phyloP scores from a whole-genome alignment of 2,797 vertebrate genomes.

The Characodon lateralis region DNA sequence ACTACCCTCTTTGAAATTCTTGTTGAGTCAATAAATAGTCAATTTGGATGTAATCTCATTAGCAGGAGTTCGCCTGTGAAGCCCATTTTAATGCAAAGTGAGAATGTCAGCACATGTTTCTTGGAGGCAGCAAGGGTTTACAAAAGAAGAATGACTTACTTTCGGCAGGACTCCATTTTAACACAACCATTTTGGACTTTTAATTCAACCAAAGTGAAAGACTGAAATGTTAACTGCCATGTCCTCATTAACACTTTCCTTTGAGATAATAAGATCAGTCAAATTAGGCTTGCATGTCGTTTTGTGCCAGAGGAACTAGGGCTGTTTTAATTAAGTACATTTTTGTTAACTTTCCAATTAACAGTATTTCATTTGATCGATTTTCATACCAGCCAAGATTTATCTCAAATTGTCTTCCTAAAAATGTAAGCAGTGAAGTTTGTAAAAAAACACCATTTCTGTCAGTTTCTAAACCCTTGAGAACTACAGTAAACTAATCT shows the following conservation, averaged over 20 bases:
- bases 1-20: too few relatives aligned
- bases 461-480: neutral
- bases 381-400: neutral
- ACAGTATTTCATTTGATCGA: neutral
- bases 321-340: neutral
- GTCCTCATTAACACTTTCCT: neutral
- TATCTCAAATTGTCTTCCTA: neutral
- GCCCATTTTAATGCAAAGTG: too few relatives aligned
- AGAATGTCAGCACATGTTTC: too few relatives aligned
- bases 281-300: neutral
- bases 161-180: neutral
- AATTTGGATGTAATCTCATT: too few relatives aligned
- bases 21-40: too few relatives aligned
- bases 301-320: neutral
- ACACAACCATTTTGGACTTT: neutral
- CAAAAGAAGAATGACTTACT: neutral
- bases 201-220: neutral
- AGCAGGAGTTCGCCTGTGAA: neutral
- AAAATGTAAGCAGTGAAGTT: neutral
- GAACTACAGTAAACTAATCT: neutral
- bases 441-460: neutral
- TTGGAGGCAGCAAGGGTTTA: neutral
- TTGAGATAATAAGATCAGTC: neutral
- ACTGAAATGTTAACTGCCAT: neutral
- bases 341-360: neutral